phyloP scores from a whole-genome alignment of 2,888 invertebrate genomes.

The Notocelia uddmanniana region DNA sequence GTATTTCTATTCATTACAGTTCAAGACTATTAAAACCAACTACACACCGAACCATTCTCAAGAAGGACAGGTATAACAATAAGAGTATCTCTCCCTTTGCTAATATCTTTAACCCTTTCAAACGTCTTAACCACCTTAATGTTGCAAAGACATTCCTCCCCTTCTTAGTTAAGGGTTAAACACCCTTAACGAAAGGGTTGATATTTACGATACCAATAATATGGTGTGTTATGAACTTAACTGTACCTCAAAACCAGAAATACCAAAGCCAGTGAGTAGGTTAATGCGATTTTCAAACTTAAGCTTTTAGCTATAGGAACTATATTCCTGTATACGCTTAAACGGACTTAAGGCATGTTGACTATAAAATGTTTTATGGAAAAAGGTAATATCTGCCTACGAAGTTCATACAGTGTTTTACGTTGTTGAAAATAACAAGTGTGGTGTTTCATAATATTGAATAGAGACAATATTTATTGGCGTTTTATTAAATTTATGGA shows the following conservation, averaged over 20 bases:
- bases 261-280: not conserved
- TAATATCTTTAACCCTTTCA: conserved; percentile 58
- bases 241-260: not conserved
- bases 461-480: conserved; percentile 76
- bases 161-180: conserved; percentile 1
- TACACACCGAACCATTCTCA: conserved; percentile 48
- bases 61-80: conserved; percentile 21
- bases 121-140: conserved; percentile 13
- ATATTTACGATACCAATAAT: conserved; percentile 80
- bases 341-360: not conserved
- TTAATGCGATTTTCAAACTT: not conserved
- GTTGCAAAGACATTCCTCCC: conserved; percentile 5
- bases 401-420: not conserved
- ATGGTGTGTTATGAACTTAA: conserved; percentile 64
- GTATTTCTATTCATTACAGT: too few species aligned
- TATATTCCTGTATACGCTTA: not conserved
- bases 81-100: conserved; percentile 64
- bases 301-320: not conserved
- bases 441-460: conserved; percentile 76
- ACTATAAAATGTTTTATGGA: not conserved
- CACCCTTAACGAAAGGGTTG: conserved; percentile 50
- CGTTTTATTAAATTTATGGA: conserved; percentile 47
- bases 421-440: not conserved
- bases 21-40: conserved; percentile 24
- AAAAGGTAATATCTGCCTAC: not conserved